A percentile compares a stretch with the other conserved stretches of the same genome.
These are phyloP conservation scores for Itoplectis maculator DNA, from an alignment of 2,888 invertebrate genomes.

Conservation along the genomic window DNA sequence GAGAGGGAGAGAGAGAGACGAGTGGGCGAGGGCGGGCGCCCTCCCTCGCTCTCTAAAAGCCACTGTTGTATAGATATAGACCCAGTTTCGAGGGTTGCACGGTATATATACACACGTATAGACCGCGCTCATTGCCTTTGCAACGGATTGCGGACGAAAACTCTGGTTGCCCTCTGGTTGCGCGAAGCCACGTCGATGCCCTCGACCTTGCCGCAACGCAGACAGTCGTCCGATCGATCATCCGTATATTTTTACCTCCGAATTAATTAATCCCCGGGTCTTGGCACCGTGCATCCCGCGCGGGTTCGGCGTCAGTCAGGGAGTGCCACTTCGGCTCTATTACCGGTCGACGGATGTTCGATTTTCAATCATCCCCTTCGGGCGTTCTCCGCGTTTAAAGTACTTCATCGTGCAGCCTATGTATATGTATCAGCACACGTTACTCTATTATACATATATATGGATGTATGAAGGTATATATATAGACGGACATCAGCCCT, in stretches of 20 bases:
- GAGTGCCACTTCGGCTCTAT: constrained; percentile 49
- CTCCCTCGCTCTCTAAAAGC: constrained; percentile 38
- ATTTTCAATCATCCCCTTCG: constrained; percentile 48
- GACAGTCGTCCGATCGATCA: constrained; percentile 70
- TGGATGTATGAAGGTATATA: background rate
- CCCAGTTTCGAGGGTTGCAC: background rate
- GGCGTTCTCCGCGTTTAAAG: constrained; percentile 22
- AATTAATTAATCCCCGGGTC: constrained; percentile 73
- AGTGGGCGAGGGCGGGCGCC: background rate
- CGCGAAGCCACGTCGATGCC: constrained; percentile 57
- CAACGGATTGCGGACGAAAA: constrained; percentile 49
- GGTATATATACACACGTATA: background rate
- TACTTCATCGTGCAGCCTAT: background rate
- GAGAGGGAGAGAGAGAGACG: background rate
- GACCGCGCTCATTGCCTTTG: background rate
- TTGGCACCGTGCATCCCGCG: background rate
- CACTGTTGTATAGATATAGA: constrained; percentile 23
- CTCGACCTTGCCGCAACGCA: constrained; percentile 72
- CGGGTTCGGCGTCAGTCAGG: constrained; percentile 25
- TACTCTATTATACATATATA: background rate
- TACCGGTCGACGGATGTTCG: constrained; percentile 62
- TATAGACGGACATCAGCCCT: background rate
- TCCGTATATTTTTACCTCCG: constrained; percentile 76
- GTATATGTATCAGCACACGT: background rate
- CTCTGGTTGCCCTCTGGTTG: constrained; percentile 21